Conservation (phyloP, 2,888 invertebrate species). For the Brenthis ino region DNA sequence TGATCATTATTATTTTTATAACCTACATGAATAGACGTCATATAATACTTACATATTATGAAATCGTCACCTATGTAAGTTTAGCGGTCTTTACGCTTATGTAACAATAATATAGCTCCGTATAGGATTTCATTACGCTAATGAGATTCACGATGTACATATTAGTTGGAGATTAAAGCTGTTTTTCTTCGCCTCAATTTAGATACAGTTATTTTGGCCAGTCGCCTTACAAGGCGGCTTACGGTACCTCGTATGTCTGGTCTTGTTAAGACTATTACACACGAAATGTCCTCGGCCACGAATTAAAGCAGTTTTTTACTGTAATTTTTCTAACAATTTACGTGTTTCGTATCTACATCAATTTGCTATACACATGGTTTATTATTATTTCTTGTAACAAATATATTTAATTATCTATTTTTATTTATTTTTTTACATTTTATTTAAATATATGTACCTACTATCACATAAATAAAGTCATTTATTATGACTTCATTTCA, state of each 20-base stretch:
- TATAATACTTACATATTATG: too few relatives aligned
- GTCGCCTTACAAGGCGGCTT: constrained; percentile 61
- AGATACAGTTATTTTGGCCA: constrained; percentile 73
- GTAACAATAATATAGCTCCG: constrained; percentile 2
- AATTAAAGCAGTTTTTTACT: constrained; percentile 5
- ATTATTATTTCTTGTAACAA: too few relatives aligned
- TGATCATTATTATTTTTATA: neutral
- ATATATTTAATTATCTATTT: too few relatives aligned
- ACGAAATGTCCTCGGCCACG: constrained; percentile 14
- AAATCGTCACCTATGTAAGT: neutral
- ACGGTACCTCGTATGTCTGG: constrained; percentile 67
- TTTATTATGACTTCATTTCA: too few relatives aligned
- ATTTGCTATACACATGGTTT: too few relatives aligned
- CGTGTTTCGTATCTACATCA: neutral
- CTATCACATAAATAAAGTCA: too few relatives aligned
- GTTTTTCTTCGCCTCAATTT: constrained; percentile 46
- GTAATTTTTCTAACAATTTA: neutral
- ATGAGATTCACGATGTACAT: constrained; percentile 48
- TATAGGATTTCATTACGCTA: constrained; percentile 47
- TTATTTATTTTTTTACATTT: too few relatives aligned
- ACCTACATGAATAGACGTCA: too few relatives aligned
- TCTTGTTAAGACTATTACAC: constrained; percentile 55
- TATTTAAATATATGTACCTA: too few relatives aligned
- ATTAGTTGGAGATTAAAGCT: constrained; percentile 40
- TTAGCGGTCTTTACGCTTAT: neutral